These are phyloP conservation scores for Condylostylus longicornis DNA, from an alignment of 1,140 invertebrate genomes.

Conservation along the genomic window DNA sequence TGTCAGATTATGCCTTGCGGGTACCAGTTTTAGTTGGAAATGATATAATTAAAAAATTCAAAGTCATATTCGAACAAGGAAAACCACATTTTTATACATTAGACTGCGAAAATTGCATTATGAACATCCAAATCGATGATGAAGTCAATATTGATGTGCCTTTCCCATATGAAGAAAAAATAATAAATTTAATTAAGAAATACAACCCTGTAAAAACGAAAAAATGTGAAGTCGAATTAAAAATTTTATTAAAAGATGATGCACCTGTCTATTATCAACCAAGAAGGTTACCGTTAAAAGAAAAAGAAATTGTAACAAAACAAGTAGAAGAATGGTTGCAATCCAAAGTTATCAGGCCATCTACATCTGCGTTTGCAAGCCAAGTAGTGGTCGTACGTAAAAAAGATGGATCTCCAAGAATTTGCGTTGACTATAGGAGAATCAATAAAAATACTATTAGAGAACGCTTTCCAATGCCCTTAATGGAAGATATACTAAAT, in stretches of 20 bases:
- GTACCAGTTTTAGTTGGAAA: too few relatives aligned
- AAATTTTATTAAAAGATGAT: slow-evolving; percentile 13
- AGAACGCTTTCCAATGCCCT: slow-evolving; percentile 11
- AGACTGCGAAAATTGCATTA: too few relatives aligned
- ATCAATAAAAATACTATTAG: slow-evolving; percentile 16
- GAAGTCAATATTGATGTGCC: too few relatives aligned
- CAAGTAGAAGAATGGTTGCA: slow-evolving; percentile 16
- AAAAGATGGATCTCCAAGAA: slow-evolving; percentile 8
- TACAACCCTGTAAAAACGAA: too few relatives aligned
- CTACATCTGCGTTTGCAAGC: slow-evolving; percentile 12
- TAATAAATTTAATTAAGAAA: too few relatives aligned
- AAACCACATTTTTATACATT: too few relatives aligned
- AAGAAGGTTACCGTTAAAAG: slow-evolving; percentile 8
- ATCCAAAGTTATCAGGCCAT: slow-evolving; percentile 12
- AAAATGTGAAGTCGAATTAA: slow-evolving; percentile 11
- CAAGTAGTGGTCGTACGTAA: slow-evolving; percentile 14
- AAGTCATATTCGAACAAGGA: too few relatives aligned
- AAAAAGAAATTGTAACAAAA: slow-evolving; percentile 7
- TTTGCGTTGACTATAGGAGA: slow-evolving; percentile 13
- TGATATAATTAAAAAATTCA: too few relatives aligned
- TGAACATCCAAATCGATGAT: too few relatives aligned
- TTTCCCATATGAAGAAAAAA: too few relatives aligned
- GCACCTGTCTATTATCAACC: slow-evolving; percentile 11
- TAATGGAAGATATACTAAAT: slow-evolving; percentile 10
- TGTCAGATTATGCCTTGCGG: too few relatives aligned